Evolutionary conservation across 2,113 vertebrate species (phyloP).

Genomic region (Bubo blakistoni): DNA sequence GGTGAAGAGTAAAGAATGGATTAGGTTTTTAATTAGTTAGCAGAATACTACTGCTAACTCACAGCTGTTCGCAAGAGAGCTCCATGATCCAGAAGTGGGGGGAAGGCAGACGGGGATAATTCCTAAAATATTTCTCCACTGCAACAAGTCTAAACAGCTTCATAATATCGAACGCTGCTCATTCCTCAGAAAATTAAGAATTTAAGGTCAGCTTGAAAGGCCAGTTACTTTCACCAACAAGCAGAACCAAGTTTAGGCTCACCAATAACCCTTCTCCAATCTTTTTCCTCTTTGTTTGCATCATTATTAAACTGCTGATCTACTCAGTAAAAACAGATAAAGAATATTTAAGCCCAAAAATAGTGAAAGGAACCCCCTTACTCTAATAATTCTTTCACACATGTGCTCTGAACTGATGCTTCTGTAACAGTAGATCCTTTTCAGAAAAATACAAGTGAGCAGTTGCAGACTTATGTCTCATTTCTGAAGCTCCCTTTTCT

Average conservation of each 20-base stretch:
- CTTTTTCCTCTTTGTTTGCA: background rate
- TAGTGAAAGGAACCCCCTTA: background rate
- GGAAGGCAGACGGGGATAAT: background rate
- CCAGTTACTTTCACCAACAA: background rate
- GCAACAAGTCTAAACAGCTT: background rate
- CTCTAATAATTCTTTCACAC: background rate
- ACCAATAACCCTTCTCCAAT: background rate
- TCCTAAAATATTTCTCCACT: constrained; percentile 1
- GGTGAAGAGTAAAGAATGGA: background rate
- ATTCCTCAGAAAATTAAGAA: background rate
- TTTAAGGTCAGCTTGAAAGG: background rate
- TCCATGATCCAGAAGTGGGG: background rate
- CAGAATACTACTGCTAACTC: background rate
- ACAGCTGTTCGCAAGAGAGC: background rate
- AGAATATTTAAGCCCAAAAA: background rate
- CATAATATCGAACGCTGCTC: background rate
- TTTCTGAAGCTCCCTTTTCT: background rate
- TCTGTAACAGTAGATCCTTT: background rate
- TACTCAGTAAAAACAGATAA: background rate
- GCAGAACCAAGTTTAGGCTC: background rate
- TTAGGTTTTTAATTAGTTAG: background rate
- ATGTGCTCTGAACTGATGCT: background rate
- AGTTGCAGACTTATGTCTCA: background rate
- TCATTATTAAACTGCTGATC: background rate
- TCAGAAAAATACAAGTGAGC: background rate